Evolutionary conservation across 23 tunicate genomes (phyloP), one percentile per base, ranked within the genome.

Genomic region (Halocynthia roretzi): DNA sequence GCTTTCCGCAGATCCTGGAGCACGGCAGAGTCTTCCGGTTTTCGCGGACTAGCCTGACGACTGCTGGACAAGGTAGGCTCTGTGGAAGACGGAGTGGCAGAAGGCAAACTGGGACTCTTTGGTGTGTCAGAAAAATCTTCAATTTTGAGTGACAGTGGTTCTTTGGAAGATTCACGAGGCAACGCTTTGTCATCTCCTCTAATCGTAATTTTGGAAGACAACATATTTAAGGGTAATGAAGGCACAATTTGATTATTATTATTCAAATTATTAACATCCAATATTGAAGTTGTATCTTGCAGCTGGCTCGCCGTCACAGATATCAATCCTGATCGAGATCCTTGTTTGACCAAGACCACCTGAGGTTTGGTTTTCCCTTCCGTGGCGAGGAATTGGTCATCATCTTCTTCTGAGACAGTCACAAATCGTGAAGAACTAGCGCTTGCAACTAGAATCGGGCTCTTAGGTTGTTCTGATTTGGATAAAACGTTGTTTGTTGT

Each of bases 401-500:
- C 82, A 58, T 83, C 84, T 67, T 84, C 88, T 11, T 23, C 15
- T 14, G 52, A 8, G 8, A 61, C 49, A 8, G 72, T 12, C 44
- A 31, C 44, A 31, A 31, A 31, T 31, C 44, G 44, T 50, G 49
- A 56, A 11, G 78, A 31, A 21, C n/a, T 62, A 74, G 56, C 56
- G 9, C 31, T 23, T 8, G 62, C n/a, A 17, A 67, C 71, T 11
- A 67, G 23, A 20, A 67, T 67, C 22, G 71, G 71, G 44, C 44
- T 31, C 44, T 31, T 31, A 31, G 44, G 44, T 31, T 31, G 44
- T 31, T 31, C 44, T 0, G 44, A 31, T 31, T 31, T 31, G 44
- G 44, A 31, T 31, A 4, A 31, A 31, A 31, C 44, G 44, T 31
- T 31, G 4, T 31, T 31, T 31, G 44, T 31, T 31, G 44, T 4